Percentiles rank a stretch among this genome's conserved stretches.
These are phyloP conservation scores for Erynnis tages DNA, from an alignment of 2,888 invertebrate species.

Conservation along the genomic window DNA sequence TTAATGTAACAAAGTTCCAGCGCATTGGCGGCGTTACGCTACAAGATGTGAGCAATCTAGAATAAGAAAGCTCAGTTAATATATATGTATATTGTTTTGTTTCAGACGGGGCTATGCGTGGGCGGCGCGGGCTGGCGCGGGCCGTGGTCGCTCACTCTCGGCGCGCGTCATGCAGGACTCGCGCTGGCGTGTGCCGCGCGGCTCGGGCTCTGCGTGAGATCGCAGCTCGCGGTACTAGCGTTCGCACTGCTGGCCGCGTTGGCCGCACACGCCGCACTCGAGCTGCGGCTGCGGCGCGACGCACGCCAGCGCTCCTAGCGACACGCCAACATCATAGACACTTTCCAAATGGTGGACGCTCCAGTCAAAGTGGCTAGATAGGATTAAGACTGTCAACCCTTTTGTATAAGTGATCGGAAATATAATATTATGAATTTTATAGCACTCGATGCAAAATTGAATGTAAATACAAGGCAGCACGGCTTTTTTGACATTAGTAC, in stretches of 20 bases:
- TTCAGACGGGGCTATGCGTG: conserved; percentile 60
- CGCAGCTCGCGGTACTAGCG: conserved; percentile 68
- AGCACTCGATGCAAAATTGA: too few relatives aligned
- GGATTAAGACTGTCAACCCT: too few relatives aligned
- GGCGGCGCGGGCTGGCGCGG: conserved; percentile 80
- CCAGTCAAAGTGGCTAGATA: too few relatives aligned
- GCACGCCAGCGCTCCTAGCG: conserved; percentile 65
- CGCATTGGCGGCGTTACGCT: too few relatives aligned
- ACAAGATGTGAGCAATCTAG: too few relatives aligned
- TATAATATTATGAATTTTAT: too few relatives aligned
- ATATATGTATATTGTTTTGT: background rate
- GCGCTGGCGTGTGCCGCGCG: conserved; percentile 84
- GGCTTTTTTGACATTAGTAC: too few relatives aligned
- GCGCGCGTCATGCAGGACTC: conserved; percentile 76
- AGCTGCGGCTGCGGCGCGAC: conserved; percentile 47
- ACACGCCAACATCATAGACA: conserved; percentile 49
- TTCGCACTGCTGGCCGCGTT: conserved; percentile 71
- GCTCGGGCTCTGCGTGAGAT: conserved; percentile 80
- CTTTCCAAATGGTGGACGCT: too few relatives aligned
- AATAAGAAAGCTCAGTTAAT: too few relatives aligned
- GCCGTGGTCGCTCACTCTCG: conserved; percentile 77
- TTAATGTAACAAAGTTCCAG: too few relatives aligned
- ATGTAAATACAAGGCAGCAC: too few relatives aligned
- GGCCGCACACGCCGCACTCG: conserved; percentile 60
- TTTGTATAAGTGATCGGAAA: too few relatives aligned